Conservation (phyloP, 2,888 invertebrate species). For the Deroplatys truncata region DNA sequence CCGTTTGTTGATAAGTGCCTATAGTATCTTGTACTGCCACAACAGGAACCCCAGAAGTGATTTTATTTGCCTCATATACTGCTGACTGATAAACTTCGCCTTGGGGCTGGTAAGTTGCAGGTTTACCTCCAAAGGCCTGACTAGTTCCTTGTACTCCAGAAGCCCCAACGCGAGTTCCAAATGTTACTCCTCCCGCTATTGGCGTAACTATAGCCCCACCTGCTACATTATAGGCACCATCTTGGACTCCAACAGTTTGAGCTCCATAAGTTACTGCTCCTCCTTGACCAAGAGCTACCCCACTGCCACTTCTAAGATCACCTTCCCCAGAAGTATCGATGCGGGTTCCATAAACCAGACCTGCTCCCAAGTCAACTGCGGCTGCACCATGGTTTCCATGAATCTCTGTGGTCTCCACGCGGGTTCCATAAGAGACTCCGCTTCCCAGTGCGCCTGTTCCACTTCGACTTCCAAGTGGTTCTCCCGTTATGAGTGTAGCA, state of each 20-base stretch:
- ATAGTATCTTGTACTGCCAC: too few relatives aligned
- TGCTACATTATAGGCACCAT: not conserved
- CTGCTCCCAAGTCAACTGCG: not conserved
- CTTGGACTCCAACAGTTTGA: not conserved
- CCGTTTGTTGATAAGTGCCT: not conserved
- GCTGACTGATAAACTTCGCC: not conserved
- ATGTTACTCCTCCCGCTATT: not conserved
- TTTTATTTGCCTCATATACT: not conserved
- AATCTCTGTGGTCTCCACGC: not conserved
- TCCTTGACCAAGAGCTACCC: not conserved
- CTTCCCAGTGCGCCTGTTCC: not conserved
- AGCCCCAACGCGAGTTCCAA: too few relatives aligned
- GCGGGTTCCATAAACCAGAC: not conserved
- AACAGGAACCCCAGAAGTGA: not conserved
- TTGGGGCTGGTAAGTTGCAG: not conserved
- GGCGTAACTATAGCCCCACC: too few relatives aligned
- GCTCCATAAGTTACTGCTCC: not conserved
- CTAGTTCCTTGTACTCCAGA: not conserved
- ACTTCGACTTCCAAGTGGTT: not conserved
- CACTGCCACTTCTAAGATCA: not conserved
- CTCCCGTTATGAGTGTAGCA: not conserved
- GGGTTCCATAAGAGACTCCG: not conserved
- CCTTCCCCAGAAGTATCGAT: not conserved
- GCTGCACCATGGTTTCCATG: not conserved
- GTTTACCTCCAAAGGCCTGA: not conserved